These are phyloP conservation scores for Panurus biarmicus DNA, from an alignment of 2,113 vertebrate species.

Conservation along the genomic window DNA sequence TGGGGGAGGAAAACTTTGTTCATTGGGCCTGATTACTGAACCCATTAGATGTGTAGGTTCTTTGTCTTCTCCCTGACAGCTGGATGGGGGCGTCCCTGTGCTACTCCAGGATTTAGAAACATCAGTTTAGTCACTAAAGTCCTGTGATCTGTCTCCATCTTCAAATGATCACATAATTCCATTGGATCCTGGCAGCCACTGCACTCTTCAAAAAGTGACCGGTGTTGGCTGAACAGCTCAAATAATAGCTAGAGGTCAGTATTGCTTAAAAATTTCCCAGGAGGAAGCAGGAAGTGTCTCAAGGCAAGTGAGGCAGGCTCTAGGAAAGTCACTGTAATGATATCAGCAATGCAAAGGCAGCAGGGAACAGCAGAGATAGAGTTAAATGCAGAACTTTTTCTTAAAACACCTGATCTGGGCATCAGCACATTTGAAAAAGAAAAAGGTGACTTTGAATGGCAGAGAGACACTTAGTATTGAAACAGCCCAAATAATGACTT, in stretches of 20 bases:
- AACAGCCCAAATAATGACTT: background rate
- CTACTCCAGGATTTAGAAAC: background rate
- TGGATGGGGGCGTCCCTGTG: background rate
- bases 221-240: background rate
- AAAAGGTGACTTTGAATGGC: background rate
- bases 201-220: background rate
- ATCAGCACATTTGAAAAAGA: background rate
- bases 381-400: background rate
- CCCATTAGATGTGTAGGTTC: background rate
- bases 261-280: background rate
- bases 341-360: background rate
- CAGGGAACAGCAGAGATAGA: background rate
- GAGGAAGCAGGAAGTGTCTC: background rate
- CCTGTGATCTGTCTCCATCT: background rate
- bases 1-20: background rate
- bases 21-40: background rate
- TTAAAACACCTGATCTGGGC: background rate
- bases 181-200: background rate
- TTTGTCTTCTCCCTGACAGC: background rate
- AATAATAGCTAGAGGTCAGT: slow-evolving; percentile 35
- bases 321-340: background rate
- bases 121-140: background rate
- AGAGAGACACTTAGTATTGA: background rate
- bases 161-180: background rate
- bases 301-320: background rate